These are phyloP conservation scores for Zelostemma sp. DNA, from an alignment of 1,140 invertebrate species.

Conservation along the genomic window DNA sequence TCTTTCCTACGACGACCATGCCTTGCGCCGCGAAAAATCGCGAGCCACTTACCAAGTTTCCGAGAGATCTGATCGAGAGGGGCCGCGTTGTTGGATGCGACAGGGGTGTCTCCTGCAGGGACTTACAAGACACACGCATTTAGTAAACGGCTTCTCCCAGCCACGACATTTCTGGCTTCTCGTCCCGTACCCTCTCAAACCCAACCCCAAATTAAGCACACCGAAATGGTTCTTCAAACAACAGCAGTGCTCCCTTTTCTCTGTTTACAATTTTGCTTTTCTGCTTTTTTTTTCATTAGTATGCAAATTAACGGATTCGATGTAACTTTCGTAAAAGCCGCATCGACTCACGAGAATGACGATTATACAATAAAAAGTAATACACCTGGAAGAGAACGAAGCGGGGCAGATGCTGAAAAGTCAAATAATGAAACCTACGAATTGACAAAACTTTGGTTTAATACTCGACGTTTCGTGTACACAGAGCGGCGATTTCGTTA, in stretches of 20 bases:
- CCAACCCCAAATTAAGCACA: constrained; percentile 3
- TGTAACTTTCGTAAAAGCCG: too few species aligned
- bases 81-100: constrained; percentile 76
- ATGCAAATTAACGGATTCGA: too few species aligned
- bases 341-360: too few species aligned
- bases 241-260: background rate
- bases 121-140: constrained; percentile 71
- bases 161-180: constrained; percentile 34
- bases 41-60: constrained; percentile 75
- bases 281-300: too few species aligned
- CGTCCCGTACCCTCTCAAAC: constrained; percentile 8
- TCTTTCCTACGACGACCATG: constrained; percentile 56
- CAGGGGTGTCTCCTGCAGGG: constrained; percentile 74
- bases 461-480: constrained; percentile 57
- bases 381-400: constrained; percentile 56
- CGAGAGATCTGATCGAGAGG: constrained; percentile 78
- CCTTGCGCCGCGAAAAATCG: constrained; percentile 45
- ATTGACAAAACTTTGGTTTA: constrained; percentile 59
- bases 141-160: constrained; percentile 69
- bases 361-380: constrained; percentile 12
- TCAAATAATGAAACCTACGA: constrained; percentile 63
- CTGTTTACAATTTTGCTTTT: too few species aligned
- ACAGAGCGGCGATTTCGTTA: constrained; percentile 47
- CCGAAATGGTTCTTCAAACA: constrained; percentile 30
- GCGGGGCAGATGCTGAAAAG: constrained; percentile 59